These are phyloP conservation scores for Cebuella pygmaea DNA, from an alignment of 2,797 vertebrate genomes.

Conservation along the genomic window DNA sequence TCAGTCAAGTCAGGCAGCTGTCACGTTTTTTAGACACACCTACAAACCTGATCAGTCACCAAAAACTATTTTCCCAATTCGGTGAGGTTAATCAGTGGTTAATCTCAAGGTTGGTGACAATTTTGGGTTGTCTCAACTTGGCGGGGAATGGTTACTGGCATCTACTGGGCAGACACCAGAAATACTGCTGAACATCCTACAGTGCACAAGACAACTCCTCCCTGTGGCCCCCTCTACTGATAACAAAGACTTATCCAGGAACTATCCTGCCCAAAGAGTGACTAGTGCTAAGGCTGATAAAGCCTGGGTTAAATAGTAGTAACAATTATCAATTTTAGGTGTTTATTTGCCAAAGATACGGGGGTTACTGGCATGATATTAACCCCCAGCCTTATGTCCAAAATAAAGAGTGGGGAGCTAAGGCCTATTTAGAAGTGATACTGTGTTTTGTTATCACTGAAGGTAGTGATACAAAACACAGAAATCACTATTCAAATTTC, in stretches of 20 bases:
- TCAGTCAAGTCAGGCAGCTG: neutral
- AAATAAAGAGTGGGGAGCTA: neutral
- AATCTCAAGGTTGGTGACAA: neutral
- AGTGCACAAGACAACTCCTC: neutral
- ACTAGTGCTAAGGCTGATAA: neutral
- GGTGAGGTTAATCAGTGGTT: neutral
- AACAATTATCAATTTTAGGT: neutral
- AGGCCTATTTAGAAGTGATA: no score
- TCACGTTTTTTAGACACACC: neutral
- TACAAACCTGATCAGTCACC: neutral
- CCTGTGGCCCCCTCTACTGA: neutral
- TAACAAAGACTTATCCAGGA: neutral
- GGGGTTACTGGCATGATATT: neutral
- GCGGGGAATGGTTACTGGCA: neutral
- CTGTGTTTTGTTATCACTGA: no score
- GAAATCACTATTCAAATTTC: neutral
- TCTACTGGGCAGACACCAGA: neutral
- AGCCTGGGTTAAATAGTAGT: neutral
- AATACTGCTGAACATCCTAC: neutral
- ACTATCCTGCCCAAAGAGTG: neutral
- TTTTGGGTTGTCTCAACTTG: neutral
- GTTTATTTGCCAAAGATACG: neutral
- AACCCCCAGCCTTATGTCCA: neutral
- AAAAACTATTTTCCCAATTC: neutral
- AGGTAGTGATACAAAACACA: neutral